Conservation (phyloP, 2,888 invertebrate species). For the Pediacus dermestoides region DNA sequence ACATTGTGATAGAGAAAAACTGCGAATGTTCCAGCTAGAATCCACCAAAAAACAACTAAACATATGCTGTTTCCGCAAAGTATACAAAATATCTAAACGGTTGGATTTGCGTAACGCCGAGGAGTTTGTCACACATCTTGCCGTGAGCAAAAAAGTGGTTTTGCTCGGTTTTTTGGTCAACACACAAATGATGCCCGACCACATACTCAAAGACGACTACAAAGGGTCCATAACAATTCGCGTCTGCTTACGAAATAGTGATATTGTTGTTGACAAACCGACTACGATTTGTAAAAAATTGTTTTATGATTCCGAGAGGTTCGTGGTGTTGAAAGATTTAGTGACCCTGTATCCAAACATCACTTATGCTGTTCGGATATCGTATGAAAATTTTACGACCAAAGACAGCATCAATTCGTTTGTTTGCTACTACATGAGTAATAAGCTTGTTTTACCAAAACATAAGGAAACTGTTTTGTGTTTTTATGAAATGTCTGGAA, state of each 20-base stretch:
- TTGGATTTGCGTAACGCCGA: conserved; percentile 27
- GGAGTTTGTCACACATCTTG: conserved; percentile 26
- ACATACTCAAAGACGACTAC: conserved; percentile 15
- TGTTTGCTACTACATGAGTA: conserved; percentile 36
- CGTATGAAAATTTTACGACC: conserved; percentile 31
- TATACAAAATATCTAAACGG: conserved; percentile 34
- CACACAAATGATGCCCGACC: conserved; percentile 27
- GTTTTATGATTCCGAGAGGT: conserved; percentile 28
- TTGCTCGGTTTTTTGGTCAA: conserved; percentile 32
- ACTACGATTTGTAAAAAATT: conserved; percentile 26
- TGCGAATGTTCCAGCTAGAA: conserved; percentile 16
- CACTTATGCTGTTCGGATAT: conserved; percentile 36
- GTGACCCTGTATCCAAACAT: conserved; percentile 32
- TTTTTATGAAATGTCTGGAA: conserved; percentile 38
- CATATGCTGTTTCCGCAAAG: conserved; percentile 19
- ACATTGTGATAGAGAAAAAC: conserved; percentile 13
- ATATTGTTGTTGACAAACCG: conserved; percentile 22
- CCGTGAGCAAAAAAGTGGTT: conserved; percentile 26
- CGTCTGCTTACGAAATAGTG: conserved; percentile 23
- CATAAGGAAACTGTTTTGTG: conserved; percentile 29
- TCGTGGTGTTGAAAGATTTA: conserved; percentile 29
- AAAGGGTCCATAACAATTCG: conserved; percentile 24
- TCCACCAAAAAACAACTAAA: no score
- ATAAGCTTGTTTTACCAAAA: no score
- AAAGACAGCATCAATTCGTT: conserved; percentile 30